Evolutionary conservation across 1,140 invertebrate species (phyloP).

Genomic region (Telenomus remus): DNA sequence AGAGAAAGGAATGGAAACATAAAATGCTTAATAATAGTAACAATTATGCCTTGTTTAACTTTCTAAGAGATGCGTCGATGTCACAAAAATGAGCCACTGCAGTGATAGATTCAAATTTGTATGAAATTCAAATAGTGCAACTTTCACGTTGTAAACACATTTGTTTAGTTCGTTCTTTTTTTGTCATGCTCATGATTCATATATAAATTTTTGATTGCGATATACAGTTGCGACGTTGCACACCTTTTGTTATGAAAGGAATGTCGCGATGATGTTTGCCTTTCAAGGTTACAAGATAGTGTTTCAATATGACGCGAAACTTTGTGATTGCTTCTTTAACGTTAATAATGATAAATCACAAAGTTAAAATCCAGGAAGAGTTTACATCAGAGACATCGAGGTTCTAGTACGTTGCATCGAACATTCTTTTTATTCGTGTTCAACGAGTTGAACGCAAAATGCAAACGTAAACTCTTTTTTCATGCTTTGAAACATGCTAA

Average conservation of each 20-base stretch:
- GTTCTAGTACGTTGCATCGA: too few species aligned
- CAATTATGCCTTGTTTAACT: conserved; percentile 7
- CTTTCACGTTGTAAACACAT: too few species aligned
- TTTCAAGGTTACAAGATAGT: conserved; percentile 57
- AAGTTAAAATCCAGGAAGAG: background rate
- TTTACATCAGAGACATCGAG: background rate
- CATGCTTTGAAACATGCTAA: too few species aligned
- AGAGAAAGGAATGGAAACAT: conserved; percentile 28
- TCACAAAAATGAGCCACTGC: too few species aligned
- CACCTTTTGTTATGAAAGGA: conserved; percentile 34
- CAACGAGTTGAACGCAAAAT: too few species aligned
- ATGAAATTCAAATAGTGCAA: too few species aligned
- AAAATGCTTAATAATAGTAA: background rate
- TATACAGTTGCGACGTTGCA: conserved; percentile 35
- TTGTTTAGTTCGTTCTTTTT: too few species aligned
- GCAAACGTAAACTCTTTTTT: too few species aligned
- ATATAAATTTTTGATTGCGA: conserved; percentile 9
- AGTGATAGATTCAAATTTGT: too few species aligned
- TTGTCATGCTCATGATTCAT: too few species aligned
- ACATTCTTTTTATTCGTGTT: too few species aligned
- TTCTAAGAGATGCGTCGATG: conserved; percentile 20
- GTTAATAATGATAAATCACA: background rate
- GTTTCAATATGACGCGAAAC: conserved; percentile 31
- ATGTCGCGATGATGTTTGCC: conserved; percentile 49
- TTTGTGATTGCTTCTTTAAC: conserved; percentile 34